Base-by-base conservation (phyloP, 2,888 invertebrate genomes). In the Oegoconia quadripuncta region DNA sequence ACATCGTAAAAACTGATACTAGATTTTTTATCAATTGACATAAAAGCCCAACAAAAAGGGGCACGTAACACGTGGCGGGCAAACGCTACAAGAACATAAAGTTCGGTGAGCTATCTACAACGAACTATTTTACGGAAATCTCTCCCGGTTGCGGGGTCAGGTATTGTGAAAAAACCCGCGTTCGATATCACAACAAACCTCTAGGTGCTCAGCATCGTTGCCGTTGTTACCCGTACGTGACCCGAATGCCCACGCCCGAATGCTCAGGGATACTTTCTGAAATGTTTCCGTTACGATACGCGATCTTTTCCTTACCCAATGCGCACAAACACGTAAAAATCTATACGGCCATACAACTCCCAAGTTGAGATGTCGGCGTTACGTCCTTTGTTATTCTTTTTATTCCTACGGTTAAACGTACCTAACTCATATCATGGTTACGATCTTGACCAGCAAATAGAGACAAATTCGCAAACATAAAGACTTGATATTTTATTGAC, bases 131-230 rank as follows among this genome's bases (percentile, higher is more conserved):
- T 69, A 70, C 63, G 67, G 63, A 74, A 79, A 79, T 76, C 79
- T 75, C 73, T 71, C 66, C 54, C 60, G 52, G 60, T 59, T 59
- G 63, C 64, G 57, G 66, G 80, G 76, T 82, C 83, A 80, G 82
- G 80, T 79, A 80, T 77, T 77, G 76, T 72, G 72, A 71, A 78
- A 82, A 81, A 80, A 76, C 70, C 64, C 62, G 53, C 55, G 64
- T 67, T 66, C 70, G 77, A 78, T 84, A 84, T 82, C 82, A 81
- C 81, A 81, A 83, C 84, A 84, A 81, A 78, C 80, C 79, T 74
- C 74, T 70, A 72, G 80, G 75, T 77, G 71, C 70, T 71, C 70
- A 67, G 67, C 72, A 47, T 71, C 75, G 75, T 69, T 67, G 64
- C 70, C 77, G 81, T 81, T 81, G 81, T 77, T 78, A 68, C 73